These are phyloP conservation scores for Shargacucullia verbasci DNA, from an alignment of 2,888 invertebrate species.

Conservation along the genomic window DNA sequence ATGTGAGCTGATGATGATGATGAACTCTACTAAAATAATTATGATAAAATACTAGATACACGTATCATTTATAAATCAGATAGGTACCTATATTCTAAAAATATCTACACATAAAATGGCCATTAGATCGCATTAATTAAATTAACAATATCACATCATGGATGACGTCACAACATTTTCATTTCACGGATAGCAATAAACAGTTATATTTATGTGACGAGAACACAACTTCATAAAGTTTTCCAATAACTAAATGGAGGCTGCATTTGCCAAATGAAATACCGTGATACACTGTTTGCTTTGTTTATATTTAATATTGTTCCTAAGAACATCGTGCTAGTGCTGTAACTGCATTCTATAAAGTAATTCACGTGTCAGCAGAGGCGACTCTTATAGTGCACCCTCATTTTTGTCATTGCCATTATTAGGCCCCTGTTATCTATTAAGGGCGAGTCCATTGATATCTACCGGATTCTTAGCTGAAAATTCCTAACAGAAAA, in stretches of 20 bases:
- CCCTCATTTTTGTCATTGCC: too few relatives aligned
- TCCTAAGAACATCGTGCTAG: background rate
- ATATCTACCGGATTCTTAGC: too few relatives aligned
- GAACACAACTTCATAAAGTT: constrained; percentile 50
- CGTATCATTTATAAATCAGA: too few relatives aligned
- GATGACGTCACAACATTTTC: constrained; percentile 43
- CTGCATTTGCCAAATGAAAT: constrained; percentile 66
- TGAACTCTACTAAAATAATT: too few relatives aligned
- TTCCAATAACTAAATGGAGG: constrained; percentile 66
- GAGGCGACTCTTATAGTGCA: too few relatives aligned
- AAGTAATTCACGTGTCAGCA: background rate
- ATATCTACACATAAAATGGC: constrained; percentile 36
- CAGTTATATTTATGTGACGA: constrained; percentile 53
- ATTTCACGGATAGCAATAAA: constrained; percentile 48
- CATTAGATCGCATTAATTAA: constrained; percentile 41
- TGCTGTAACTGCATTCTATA: background rate
- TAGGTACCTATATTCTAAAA: too few relatives aligned
- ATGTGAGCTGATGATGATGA: too few relatives aligned
- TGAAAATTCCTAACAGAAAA: too few relatives aligned
- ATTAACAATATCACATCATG: constrained; percentile 35
- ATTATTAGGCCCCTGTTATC: too few relatives aligned
- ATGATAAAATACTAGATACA: too few relatives aligned
- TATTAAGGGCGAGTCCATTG: too few relatives aligned
- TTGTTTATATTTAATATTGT: constrained; percentile 35
- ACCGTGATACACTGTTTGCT: constrained; percentile 38